These are phyloP conservation scores for Hyles vespertilio DNA, from an alignment of 1,140 invertebrate species.

Conservation along the genomic window DNA sequence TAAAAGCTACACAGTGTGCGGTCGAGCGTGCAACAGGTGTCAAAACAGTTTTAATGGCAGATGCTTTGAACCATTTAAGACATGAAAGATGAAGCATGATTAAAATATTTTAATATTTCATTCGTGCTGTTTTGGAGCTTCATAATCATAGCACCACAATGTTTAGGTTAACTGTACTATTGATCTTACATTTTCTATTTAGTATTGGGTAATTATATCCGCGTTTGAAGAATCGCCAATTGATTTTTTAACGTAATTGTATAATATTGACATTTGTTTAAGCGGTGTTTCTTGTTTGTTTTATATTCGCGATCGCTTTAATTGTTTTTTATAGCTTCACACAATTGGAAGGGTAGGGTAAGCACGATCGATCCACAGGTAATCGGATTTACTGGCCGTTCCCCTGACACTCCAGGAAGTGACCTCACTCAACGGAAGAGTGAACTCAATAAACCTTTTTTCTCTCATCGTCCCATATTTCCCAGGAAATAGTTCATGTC, in stretches of 20 bases:
- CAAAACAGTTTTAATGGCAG: conserved; percentile 24
- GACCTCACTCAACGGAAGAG: conserved; percentile 50
- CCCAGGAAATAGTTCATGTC: conserved; percentile 12
- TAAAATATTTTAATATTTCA: background rate
- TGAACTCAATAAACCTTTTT: conserved; percentile 52
- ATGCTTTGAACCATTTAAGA: conserved; percentile 14
- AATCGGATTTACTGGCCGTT: conserved; percentile 47
- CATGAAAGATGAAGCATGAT: conserved; percentile 5
- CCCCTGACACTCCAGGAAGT: conserved; percentile 48
- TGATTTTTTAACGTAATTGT: too few species aligned
- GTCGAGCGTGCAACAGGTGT: conserved; percentile 33
- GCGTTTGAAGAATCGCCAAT: too few species aligned
- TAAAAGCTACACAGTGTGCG: conserved; percentile 4
- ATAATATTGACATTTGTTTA: too few species aligned
- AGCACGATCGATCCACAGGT: conserved; percentile 38
- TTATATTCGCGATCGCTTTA: too few species aligned
- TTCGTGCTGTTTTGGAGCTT: too few species aligned
- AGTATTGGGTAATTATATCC: too few species aligned
- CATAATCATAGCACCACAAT: too few species aligned
- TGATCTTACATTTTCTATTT: too few species aligned
- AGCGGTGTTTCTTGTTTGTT: too few species aligned
- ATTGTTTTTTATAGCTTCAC: background rate
- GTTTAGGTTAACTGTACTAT: too few species aligned
- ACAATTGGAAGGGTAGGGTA: conserved; percentile 35
- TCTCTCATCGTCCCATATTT: conserved; percentile 39